Conservation (phyloP, 2,797 vertebrate species). For the Sitta carolinensis region DNA sequence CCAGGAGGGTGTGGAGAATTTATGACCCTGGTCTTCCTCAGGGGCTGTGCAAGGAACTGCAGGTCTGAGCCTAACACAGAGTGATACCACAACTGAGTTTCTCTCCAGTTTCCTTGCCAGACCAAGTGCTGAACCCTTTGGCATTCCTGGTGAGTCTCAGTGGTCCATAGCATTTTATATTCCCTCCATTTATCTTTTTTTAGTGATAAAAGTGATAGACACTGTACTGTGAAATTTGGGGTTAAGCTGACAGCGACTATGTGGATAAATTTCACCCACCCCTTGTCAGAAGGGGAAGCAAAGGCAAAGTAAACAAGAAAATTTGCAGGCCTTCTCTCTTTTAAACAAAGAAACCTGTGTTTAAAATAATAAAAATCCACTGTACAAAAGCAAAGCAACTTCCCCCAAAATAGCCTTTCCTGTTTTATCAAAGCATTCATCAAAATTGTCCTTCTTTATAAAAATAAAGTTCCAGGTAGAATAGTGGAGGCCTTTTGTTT, state of each 20-base stretch:
- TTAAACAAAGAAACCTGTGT: slow-evolving; percentile 65
- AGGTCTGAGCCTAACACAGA: not conserved
- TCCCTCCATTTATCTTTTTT: not conserved
- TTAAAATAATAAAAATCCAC: slow-evolving; percentile 64
- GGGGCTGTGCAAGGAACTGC: not conserved
- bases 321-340: slow-evolving; percentile 35
- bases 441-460: slow-evolving; percentile 12
- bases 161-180: not conserved
- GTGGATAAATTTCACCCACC: slow-evolving; percentile 9
- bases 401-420: slow-evolving; percentile 51
- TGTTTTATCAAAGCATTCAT: slow-evolving; percentile 52
- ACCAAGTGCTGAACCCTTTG: not conserved
- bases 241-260: not conserved
- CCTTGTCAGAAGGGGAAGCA: slow-evolving; percentile 32
- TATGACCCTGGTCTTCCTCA: not conserved
- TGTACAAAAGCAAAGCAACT: slow-evolving; percentile 43
- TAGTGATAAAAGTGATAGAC: not conserved
- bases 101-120: not conserved
- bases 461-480: slow-evolving; percentile 46
- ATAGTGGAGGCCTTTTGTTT: not conserved
- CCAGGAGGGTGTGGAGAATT: not conserved
- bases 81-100: not conserved
- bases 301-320: slow-evolving; percentile 49
- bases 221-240: not conserved
- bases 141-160: not conserved